Evolutionary conservation across 2,113 vertebrate genomes (phyloP), one percentile per base, ranked within the genome.

Genomic region (Elephas maximus): DNA sequence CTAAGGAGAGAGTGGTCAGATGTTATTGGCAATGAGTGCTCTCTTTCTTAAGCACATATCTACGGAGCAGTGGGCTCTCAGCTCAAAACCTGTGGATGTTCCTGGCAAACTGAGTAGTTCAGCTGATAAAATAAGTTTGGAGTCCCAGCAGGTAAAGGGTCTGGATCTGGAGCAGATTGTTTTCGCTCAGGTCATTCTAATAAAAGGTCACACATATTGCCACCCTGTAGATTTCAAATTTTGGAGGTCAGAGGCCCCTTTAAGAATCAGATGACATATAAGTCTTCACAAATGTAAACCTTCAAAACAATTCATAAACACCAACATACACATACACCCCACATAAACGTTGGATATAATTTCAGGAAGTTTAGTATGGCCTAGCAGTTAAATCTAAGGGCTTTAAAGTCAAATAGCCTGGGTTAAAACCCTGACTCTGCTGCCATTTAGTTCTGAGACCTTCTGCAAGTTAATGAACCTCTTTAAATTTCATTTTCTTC

Each of bases 201-300:
- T 17, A 87, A 62, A 93, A 69, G 18, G 20, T 5, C 17, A 73
- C 6, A 37, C 4, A 53, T 10, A 65, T 3, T 41, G 12, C 17
- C 15, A 45, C 1, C 1, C 23, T 14, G 7, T 24, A 77, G 37
- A 6, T 69, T 90, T 91, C 62, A 94, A 26, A 51, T 33, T 96
- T 44, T 88, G 28, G 24, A 77, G 30, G 33, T 80, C n/a, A 73
- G 44, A 57, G 33, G 62, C 14, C 17, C 26, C 7, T 53, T 83
- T 62, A 93, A 62, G 63, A 86, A 80, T 41, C 33, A 86, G 78
- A 93, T 28, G n/a, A 63, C 14, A 10, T 73, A 0, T 11, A 97
- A 81, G 63, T 81, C 26, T 94, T 92, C 41, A 76, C 12, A 93
- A 90, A 95, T 78, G 6, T 23, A 84, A 89, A 51, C 1, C 23